Conservation (phyloP, 2,888 invertebrate genomes). For the Dynastes grantii region DNA sequence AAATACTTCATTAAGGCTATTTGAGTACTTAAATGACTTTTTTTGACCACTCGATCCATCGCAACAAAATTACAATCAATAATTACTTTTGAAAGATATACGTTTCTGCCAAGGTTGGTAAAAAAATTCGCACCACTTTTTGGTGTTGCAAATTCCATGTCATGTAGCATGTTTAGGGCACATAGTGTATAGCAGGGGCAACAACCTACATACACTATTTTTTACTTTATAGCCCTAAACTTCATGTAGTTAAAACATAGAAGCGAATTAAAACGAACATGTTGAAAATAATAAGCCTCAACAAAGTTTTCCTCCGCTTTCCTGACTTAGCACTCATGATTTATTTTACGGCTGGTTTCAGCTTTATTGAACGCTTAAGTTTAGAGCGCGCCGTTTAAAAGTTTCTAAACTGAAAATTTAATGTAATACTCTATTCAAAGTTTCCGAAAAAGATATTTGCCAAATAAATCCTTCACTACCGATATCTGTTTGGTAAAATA, state of each 20-base stretch:
- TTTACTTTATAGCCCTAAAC: not conserved
- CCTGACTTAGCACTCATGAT: conserved; percentile 16
- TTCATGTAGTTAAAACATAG: not conserved
- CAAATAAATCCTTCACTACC: conserved; percentile 27
- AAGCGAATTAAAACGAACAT: conserved; percentile 27
- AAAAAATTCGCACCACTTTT: too few relatives aligned
- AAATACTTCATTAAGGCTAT: too few relatives aligned
- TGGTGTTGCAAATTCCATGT: too few relatives aligned
- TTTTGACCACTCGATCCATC: too few relatives aligned
- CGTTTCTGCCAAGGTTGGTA: too few relatives aligned
- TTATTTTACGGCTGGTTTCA: conserved; percentile 38
- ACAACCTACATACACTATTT: not conserved
- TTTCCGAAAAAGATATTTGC: conserved; percentile 33
- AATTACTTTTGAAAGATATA: too few relatives aligned
- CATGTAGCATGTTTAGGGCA: too few relatives aligned
- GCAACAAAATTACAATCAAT: too few relatives aligned
- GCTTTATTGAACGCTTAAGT: conserved; percentile 42
- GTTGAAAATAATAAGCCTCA: conserved; percentile 37
- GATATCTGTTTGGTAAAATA: conserved; percentile 27
- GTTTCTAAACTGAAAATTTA: conserved; percentile 43
- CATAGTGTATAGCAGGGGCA: not conserved
- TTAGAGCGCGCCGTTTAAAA: conserved; percentile 39
- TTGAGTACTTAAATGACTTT: too few relatives aligned
- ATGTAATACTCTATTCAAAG: conserved; percentile 40
- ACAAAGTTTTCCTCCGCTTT: conserved; percentile 23